A percentile compares a stretch with the other conserved stretches of the same genome.
These are phyloP conservation scores for Ranitomeya imitator DNA, from an alignment of 2,113 vertebrate species.

Conservation along the genomic window DNA sequence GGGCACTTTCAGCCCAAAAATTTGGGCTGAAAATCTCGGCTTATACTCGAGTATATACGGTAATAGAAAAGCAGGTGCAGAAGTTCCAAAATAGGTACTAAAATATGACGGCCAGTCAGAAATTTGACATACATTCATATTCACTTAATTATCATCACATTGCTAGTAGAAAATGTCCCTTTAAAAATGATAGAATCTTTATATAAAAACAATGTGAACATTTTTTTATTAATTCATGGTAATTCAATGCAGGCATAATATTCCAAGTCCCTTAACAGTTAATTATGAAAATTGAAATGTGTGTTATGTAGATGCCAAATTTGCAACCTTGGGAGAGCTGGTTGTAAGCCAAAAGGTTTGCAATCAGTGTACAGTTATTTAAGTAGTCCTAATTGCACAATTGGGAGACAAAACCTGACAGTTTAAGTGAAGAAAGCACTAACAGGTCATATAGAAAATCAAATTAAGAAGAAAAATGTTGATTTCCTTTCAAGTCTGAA, in stretches of 20 bases:
- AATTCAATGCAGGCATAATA: constrained; percentile 25
- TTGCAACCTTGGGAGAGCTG: constrained; percentile 23
- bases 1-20: no score
- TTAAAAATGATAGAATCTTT: background rate
- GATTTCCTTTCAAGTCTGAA: background rate
- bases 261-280: constrained; percentile 31
- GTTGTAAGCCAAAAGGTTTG: constrained; percentile 24
- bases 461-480: constrained; percentile 3
- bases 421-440: constrained; percentile 8
- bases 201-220: background rate
- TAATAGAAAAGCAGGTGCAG: no score
- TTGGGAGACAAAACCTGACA: constrained; percentile 26
- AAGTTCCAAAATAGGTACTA: no score
- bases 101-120: background rate
- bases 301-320: constrained; percentile 36
- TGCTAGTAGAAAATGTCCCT: background rate
- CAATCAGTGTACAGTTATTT: constrained; percentile 41
- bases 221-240: background rate
- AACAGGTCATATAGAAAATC: constrained; percentile 13
- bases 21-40: no score
- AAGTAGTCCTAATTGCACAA: constrained; percentile 40
- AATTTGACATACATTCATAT: background rate
- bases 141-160: background rate
- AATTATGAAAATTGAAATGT: constrained; percentile 49
- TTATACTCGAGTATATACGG: no score